Conservation (phyloP, 1,140 invertebrate genomes). For the Rhagoletis pomonella region DNA sequence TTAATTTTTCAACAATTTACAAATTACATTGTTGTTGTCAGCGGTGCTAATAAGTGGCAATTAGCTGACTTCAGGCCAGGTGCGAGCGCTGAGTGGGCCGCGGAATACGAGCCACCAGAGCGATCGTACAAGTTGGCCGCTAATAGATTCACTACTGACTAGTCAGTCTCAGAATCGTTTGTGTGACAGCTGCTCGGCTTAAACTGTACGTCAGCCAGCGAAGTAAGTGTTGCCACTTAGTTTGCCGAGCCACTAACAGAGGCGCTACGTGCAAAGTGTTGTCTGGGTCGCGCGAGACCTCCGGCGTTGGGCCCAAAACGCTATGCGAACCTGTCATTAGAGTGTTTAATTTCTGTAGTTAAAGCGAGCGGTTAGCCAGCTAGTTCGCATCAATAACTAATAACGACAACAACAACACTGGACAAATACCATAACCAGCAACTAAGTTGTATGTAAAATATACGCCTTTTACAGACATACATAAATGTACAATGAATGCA, state of each 20-base stretch:
- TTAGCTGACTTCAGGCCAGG: not conserved
- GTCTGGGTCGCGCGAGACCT: not conserved
- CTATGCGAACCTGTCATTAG: not conserved
- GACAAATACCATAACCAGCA: not conserved
- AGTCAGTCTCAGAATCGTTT: not conserved
- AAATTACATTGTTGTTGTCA: constrained; percentile 9
- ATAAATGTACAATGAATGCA: no score
- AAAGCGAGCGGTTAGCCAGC: not conserved
- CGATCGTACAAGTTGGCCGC: not conserved
- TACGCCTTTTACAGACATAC: no score
- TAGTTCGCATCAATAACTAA: not conserved
- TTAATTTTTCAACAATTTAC: constrained; percentile 9
- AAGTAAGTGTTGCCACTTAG: not conserved
- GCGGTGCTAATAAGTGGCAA: not conserved
- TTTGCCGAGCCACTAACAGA: no score
- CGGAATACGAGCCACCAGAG: not conserved
- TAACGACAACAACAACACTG: not conserved
- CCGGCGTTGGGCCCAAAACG: not conserved
- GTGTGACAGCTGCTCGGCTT: not conserved
- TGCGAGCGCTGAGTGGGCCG: no score
- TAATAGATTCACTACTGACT: not conserved
- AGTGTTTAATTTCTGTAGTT: not conserved
- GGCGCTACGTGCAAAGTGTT: no score
- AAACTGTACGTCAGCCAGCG: not conserved
- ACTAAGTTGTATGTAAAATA: no score